Conservation (phyloP, 2,797 vertebrate species). For the Mycteria americana region DNA sequence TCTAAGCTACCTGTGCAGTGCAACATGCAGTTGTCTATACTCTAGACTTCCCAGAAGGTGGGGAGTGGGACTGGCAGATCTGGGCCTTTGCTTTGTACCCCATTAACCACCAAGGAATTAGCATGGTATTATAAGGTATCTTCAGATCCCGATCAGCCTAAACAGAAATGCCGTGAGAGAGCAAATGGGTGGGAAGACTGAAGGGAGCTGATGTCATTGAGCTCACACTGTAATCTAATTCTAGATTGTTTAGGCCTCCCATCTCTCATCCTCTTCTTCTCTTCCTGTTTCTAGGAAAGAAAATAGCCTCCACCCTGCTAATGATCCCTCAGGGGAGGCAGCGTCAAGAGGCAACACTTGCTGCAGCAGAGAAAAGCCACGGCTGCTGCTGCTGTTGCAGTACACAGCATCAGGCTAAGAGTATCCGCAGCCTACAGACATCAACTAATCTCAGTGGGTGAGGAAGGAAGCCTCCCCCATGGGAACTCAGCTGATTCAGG, state of each 20-base stretch:
- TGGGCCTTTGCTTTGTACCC: not conserved
- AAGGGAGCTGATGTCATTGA: constrained; percentile 45
- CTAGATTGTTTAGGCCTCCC: constrained; percentile 32
- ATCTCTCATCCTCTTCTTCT: constrained; percentile 41
- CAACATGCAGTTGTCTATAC: not conserved
- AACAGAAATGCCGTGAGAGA: constrained; percentile 10
- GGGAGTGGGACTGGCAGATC: not conserved
- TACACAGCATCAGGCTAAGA: not conserved
- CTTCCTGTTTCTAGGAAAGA: constrained; percentile 66
- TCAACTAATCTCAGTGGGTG: not conserved
- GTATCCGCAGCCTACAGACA: not conserved
- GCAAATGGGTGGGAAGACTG: constrained; percentile 39
- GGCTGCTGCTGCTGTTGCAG: constrained; percentile 14
- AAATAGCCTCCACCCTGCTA: constrained; percentile 50
- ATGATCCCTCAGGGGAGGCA: constrained; percentile 22
- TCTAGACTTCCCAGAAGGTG: not conserved
- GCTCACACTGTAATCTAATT: constrained; percentile 15
- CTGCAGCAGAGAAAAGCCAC: constrained; percentile 1
- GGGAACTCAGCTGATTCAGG: constrained; percentile 3
- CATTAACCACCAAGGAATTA: not conserved
- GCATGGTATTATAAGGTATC: not conserved
- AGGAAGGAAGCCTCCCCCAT: not conserved
- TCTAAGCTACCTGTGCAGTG: not conserved
- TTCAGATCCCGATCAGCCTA: not conserved
- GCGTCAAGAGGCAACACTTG: constrained; percentile 46